Evolutionary conservation across 2,113 vertebrate species (phyloP), one percentile per base, ranked within the genome.

Genomic region (Apistogramma diplotaenia): DNA sequence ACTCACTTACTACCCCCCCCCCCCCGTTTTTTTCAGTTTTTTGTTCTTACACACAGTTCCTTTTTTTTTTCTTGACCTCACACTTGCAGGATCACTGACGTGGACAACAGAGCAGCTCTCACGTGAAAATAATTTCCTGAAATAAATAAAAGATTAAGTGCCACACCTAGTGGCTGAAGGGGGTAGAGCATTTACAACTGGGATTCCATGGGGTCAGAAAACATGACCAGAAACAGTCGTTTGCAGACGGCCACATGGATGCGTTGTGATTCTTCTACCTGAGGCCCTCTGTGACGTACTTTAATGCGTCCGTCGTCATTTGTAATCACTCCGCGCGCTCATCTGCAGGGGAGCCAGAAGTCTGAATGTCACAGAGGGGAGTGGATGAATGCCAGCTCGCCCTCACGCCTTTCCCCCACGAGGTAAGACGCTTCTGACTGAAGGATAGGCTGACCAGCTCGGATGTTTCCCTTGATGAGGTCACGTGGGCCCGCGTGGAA

Each of bases 61-160:
- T 27, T 67, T 67, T 5, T 18, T 25, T 59, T 31, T 33, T 25
- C 16, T 46, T 46, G 57, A 37, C 35, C 35, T n/a, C 12, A 29
- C 40, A 59, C 58, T 51, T 78, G 55, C 54, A 23, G 46, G 75
- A 16, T 70, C 29, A 51, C 60, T 65, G 54, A 12, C 76, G 27
- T 56, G 31, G 43, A 25, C 78, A 19, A 35, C 16, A 40, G 40
- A 27, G 54, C 10, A 10, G 60, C 54, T 21, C 65, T 46, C 62
- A 37, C 46, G 46, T 82, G 70, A 75, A 83, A 90, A 89, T 84
- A 29, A 91, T 93, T 89, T 90, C 87, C 76, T 86, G 76, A 82
- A 92, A 93, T 88, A 93, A 95, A 94, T 94, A 92, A 94, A 92
- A 94, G 95, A 95, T 95, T 95, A 95, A 96, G 95, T 96, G 95